Evolutionary conservation across 1,140 invertebrate species (phyloP), one percentile per base, ranked within the genome.

Genomic region (Rhynchophorus ferrugineus): DNA sequence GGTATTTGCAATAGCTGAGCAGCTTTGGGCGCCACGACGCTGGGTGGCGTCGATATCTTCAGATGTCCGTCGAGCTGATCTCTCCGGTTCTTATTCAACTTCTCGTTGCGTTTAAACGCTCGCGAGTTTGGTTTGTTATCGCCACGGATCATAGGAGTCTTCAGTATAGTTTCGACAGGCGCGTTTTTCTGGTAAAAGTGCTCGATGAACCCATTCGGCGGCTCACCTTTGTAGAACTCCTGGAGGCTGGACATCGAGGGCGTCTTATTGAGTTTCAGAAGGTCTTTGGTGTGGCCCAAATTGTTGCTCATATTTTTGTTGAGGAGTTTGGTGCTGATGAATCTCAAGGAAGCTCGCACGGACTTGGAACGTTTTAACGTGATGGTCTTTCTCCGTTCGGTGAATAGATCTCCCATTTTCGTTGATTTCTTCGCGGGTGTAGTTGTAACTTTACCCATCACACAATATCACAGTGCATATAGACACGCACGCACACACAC

Each of bases 311-410:
- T 69, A 46, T 75, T 73, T 42, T 67, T 66, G 21, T 69, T 68
- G 35, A 75, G 67, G 67, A 75, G 72, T 51, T 73, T 72, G 57
- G 73, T 73, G 45, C 76, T 73, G 49, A 87, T 79, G 52, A 84
- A 67, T 56, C 80, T 78, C 37, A 86, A 69, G 24, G 84, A 87
- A 29, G 81, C 80, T 48, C 84, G 76, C 57, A 87, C 80, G 24
- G 83, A 85, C 58, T 80, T 77, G 52, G 82, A 80, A 56, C 83
- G 76, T 56, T 68, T 68, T 39, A 68, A 37, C 39, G 56, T 55
- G 2, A 35, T 37, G 17, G 54, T 16, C 55, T 61, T 62, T 14
- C 61, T 48, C 34, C 61, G 38, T 51, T 64, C 61, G 2, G 57
- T 54, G 6, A 65, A 35, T 8, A 65, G 2, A 14, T 65, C 63